phyloP scores from a whole-genome alignment of 2,797 vertebrate genomes.

The Enteromius thamalakanensis region DNA sequence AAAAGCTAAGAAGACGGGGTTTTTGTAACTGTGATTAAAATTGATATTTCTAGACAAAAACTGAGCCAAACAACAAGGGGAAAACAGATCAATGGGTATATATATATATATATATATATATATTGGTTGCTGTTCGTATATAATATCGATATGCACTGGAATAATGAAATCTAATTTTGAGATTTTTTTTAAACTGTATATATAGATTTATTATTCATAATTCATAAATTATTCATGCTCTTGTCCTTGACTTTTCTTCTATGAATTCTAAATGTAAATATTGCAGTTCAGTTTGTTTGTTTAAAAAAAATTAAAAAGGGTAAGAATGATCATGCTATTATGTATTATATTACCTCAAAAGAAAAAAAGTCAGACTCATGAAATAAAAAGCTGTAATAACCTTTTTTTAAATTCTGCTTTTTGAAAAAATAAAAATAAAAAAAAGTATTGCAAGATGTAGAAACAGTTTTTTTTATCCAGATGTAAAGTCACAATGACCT shows the following conservation, averaged over 20 bases:
- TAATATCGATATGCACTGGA: neutral
- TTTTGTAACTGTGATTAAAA: neutral
- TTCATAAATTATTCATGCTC: neutral
- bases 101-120: no score
- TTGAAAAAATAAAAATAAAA: neutral
- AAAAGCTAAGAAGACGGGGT: neutral
- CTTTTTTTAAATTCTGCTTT: neutral
- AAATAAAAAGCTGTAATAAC: neutral
- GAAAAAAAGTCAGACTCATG: neutral
- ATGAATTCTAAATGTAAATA: neutral
- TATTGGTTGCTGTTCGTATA: neutral
- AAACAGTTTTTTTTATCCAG: neutral
- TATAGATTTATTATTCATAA: neutral
- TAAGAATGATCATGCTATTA: neutral
- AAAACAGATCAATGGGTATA: neutral
- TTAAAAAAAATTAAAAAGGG: neutral
- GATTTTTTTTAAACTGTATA: neutral
- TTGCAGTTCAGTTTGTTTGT: neutral
- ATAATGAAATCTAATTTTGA: neutral
- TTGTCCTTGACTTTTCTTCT: neutral
- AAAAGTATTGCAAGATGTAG: neutral
- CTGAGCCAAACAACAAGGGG: neutral
- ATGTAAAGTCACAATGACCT: neutral
- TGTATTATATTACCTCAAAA: neutral
- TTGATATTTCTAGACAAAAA: constrained; percentile 5